Conservation (phyloP, 2,888 invertebrate species). For the Gasteruption jaculator region DNA sequence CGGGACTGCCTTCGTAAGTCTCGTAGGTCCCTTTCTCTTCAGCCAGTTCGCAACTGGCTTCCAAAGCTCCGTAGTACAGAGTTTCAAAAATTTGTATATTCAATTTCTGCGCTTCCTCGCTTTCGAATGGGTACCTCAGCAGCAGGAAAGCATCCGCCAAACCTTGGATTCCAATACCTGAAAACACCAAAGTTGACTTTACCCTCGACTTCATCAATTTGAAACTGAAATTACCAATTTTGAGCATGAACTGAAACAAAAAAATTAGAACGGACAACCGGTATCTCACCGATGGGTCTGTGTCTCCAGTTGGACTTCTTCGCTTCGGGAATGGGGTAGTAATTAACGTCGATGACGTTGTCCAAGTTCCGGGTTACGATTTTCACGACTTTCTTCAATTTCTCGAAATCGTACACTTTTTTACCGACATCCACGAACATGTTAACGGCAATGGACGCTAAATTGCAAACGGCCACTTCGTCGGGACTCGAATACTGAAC, state of each 20-base stretch:
- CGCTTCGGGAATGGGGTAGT: constrained; percentile 90
- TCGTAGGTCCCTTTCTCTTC: constrained; percentile 81
- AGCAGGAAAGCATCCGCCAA: constrained; percentile 94
- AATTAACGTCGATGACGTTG: constrained; percentile 95
- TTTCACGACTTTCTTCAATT: constrained; percentile 83
- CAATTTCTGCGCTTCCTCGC: constrained; percentile 75
- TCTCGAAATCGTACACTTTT: constrained; percentile 80
- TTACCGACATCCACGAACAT: constrained; percentile 79
- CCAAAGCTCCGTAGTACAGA: constrained; percentile 93
- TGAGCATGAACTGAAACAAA: not conserved
- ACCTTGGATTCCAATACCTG: constrained; percentile 92
- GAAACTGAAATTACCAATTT: constrained; percentile 36
- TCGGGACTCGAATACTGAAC: constrained; percentile 89
- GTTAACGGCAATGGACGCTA: constrained; percentile 95
- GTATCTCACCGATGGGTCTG: constrained; percentile 68
- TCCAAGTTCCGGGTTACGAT: constrained; percentile 88
- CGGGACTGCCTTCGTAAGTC: constrained; percentile 87
- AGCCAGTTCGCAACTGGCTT: constrained; percentile 93
- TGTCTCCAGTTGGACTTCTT: constrained; percentile 81
- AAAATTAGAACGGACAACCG: not conserved
- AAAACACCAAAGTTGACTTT: constrained; percentile 2
- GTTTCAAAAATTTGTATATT: constrained; percentile 98
- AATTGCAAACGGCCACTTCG: constrained; percentile 96
- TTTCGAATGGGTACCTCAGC: constrained; percentile 91
- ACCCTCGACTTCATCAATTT: no score